Conservation (phyloP, 2,797 vertebrate genomes). For the Lutjanus campechanus region DNA sequence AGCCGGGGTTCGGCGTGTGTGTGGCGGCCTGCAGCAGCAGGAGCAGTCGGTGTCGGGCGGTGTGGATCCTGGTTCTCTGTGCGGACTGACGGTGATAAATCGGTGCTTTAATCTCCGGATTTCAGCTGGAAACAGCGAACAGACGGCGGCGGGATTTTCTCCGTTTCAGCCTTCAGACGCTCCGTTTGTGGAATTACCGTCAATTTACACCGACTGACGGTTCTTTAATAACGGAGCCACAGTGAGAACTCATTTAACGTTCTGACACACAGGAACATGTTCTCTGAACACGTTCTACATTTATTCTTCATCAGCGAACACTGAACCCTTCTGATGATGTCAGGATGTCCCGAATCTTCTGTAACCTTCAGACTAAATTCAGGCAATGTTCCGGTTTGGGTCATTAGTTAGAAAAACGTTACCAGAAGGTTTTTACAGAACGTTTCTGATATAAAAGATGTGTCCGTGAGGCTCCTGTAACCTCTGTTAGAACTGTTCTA, state of each 20-base stretch:
- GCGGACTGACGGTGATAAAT: slow-evolving; percentile 13
- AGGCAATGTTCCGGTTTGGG: background rate
- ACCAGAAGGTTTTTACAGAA: background rate
- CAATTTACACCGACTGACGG: background rate
- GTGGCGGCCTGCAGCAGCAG: slow-evolving; percentile 13
- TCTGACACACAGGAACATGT: background rate
- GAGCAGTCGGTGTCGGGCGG: background rate
- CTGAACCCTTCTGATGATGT: background rate
- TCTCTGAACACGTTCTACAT: background rate
- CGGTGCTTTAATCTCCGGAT: slow-evolving; percentile 65
- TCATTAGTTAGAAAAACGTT: background rate
- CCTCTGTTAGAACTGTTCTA: too few species aligned
- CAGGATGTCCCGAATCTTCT: background rate
- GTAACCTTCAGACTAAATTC: background rate
- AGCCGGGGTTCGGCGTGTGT: background rate
- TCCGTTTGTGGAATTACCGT: background rate
- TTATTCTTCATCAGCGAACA: background rate
- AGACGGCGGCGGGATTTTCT: slow-evolving; percentile 30
- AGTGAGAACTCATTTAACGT: background rate
- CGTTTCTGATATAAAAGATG: background rate
- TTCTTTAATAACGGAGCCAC: too few species aligned
- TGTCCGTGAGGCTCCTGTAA: background rate
- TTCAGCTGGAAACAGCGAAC: slow-evolving; percentile 19
- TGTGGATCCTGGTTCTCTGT: background rate
- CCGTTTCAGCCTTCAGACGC: background rate